Base-by-base conservation (phyloP, 2,113 vertebrate species). In the Coptodon rendalli region DNA sequence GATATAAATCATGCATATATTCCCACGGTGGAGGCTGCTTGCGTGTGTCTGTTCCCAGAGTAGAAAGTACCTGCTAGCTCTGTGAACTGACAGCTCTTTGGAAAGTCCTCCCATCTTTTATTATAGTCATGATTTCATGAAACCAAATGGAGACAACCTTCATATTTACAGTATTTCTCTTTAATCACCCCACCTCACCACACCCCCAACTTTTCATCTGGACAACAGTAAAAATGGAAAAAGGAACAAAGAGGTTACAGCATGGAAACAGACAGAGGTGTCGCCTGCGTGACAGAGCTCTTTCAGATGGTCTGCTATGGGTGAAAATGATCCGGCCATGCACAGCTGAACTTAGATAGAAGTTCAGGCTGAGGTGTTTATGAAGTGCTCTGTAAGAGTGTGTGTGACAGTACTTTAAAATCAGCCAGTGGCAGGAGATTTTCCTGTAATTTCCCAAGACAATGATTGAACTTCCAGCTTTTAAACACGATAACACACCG, bases 221-320 rank as follows among this genome's bases (percentile, higher is more conserved):
- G 63, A 89, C 87, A 91, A 87, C 86, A 89, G 89, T 87, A 89
- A 93, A 89, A 89, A 91, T 91, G 86, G 87, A 87, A 73, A 88
- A 89, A 87, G 82, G 85, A 68, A 81, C 81, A 89, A 89, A 85
- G 85, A 89, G 82, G 85, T 95, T 89, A 90, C 73, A 76, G 87
- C 82, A 91, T 94, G 90, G 91, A 93, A 93, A 92, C 80, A 86
- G 84, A 66, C 80, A 17, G 83, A 92, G 56, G 61, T 84, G 90
- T 87, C 11, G 66, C 87, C 82, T 54, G 24, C 45, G 3, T 57
- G 57, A 87, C 90, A 92, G 89, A 76, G 82, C 50, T 83, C 84
- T 61, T 86, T 80, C 81, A 90, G 71, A 45, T 82, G 19, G 14
- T 6, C 80, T 29, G 38, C 50, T 86, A 80, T 82, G 61, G 84